phyloP scores from a whole-genome alignment of 2,888 invertebrate species.

The Drosophila merina region DNA sequence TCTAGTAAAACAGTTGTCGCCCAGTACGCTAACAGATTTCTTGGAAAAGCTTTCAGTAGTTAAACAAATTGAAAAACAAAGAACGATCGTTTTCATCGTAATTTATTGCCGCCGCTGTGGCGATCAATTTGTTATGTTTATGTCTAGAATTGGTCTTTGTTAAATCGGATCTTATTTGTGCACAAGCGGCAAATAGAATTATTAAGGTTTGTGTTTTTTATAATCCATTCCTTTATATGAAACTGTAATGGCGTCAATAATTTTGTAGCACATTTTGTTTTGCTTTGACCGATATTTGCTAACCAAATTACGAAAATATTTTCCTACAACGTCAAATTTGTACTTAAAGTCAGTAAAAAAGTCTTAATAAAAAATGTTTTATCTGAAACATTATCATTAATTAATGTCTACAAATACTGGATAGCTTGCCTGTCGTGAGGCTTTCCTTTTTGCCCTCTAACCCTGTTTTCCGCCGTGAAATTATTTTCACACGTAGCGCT shows the following conservation, averaged over 20 bases:
- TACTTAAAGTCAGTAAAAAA: too few relatives aligned
- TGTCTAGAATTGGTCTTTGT: background rate
- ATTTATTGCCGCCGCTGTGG: background rate
- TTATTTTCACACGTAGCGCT: slow-evolving; percentile 61
- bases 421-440: slow-evolving; percentile 18
- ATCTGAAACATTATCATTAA: too few relatives aligned
- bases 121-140: background rate
- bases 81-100: background rate
- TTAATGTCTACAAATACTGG: slow-evolving; percentile 4
- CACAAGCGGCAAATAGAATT: too few relatives aligned
- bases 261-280: background rate
- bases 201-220: too few relatives aligned
- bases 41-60: background rate
- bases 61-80: background rate
- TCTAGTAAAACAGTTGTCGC: slow-evolving; percentile 5
- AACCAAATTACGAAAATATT: background rate
- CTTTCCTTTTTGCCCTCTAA: slow-evolving; percentile 40
- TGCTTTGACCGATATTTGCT: background rate
- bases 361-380: too few relatives aligned
- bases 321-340: background rate
- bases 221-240: too few relatives aligned
- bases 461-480: slow-evolving; percentile 71
- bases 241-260: background rate
- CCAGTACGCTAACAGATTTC: background rate
- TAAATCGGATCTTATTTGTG: too few relatives aligned